Base-by-base conservation (phyloP, 2,797 vertebrate genomes). In the Notamacropus eugenii region DNA sequence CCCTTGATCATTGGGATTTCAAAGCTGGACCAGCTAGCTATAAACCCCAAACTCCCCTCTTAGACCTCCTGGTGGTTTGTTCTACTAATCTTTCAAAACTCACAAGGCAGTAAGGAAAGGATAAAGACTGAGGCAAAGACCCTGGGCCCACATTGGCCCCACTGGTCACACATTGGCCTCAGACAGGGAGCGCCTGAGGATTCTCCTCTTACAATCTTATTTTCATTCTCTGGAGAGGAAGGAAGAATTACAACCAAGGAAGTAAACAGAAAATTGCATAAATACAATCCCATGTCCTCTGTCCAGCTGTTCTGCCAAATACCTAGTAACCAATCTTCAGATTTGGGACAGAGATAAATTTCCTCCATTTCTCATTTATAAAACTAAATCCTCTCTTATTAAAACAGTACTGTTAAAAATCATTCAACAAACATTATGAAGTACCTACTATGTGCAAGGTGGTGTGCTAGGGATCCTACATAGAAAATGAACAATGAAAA, bases 211-310 rank as follows among this genome's bases (percentile, higher is more conserved):
- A 46, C 0, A 82, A 19, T n/a, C 11, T 82, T 22, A 12, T 82
- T 40, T n/a, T 40, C 67, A 82, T 40, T 40, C 2, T 46, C 0
- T 24, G n/a, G 8, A 1, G 0, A 40, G n/a, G 67, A 82, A 82
- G 67, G 6, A 40, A 82, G 19, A 40, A 82, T 40, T 82, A n/a
- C 6, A 40, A 40, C 19, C 67, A 40, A 40, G 8, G 19, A n/a
- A 82, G 0, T 96, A 92, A 9, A 93, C 90, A 97, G 96, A 96
- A 97, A 96, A 97, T 94, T 96, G 58, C 74, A 91, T 46, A 96
- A 46, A 91, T 12, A 93, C 91, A 92, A 24, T 95, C 46, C 92
- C 55, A 74, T 93, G 95, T 93, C 28, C 34, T 95, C 40, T 54
- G 52, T 95, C 55, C 94, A 54, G 93, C 54, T 40, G n/a, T 16